Percentiles rank a stretch among this genome's conserved stretches.
Evolutionary conservation across 2,797 vertebrate genomes (phyloP).

Genomic region (Amblyraja radiata): DNA sequence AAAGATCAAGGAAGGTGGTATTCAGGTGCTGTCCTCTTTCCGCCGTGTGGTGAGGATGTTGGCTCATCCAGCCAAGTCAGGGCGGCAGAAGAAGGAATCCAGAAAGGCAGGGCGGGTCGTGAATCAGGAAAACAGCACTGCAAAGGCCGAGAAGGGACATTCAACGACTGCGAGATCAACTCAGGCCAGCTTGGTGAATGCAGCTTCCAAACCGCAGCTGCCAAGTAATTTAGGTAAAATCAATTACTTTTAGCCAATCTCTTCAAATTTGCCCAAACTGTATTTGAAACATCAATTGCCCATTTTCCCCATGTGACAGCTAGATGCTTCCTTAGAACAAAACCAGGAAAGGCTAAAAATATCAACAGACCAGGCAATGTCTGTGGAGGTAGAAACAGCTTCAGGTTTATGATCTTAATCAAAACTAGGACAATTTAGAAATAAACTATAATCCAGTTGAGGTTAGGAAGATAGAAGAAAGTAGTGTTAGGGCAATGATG

Average conservation of each 20-base stretch:
- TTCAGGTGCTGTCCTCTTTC: conserved; percentile 85
- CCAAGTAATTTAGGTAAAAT: conserved; percentile 54
- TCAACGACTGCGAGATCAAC: conserved; percentile 63
- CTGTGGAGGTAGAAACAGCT: too few relatives aligned
- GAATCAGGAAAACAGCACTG: conserved; percentile 61
- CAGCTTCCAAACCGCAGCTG: conserved; percentile 55
- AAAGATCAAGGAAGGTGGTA: conserved; percentile 81
- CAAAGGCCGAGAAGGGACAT: conserved; percentile 76
- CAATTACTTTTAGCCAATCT: neutral
- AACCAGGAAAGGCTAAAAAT: too few relatives aligned
- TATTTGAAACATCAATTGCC: neutral
- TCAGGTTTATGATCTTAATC: too few relatives aligned
- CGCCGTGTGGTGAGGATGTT: conserved; percentile 89
- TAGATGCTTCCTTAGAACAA: neutral
- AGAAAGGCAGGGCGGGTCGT: conserved; percentile 82
- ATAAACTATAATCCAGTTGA: neutral
- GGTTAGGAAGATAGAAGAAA: neutral
- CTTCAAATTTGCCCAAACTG: neutral
- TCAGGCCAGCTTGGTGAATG: conserved; percentile 60
- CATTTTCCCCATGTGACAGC: neutral
- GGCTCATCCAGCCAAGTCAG: conserved; percentile 85
- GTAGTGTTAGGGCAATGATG: too few relatives aligned
- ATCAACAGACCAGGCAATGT: too few relatives aligned
- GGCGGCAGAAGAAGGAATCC: conserved; percentile 88
- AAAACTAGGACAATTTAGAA: too few relatives aligned